A percentile compares a stretch with the other conserved stretches of the same genome.
Evolutionary conservation across 1,140 invertebrate genomes (phyloP).

Genomic region (Monomorium pharaonis): DNA sequence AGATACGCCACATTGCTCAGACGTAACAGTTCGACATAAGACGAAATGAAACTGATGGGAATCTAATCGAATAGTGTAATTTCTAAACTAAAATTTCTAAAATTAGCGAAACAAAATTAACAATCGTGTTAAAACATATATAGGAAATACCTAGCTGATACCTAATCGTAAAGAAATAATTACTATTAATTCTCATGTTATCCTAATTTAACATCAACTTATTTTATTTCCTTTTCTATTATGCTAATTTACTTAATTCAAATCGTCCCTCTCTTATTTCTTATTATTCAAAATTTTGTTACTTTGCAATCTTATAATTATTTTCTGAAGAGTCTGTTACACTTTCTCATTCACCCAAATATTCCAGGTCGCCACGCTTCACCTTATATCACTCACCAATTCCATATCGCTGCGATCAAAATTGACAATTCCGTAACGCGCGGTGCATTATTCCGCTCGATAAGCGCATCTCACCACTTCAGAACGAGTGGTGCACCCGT

Average conservation of each 20-base stretch:
- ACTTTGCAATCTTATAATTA: background rate
- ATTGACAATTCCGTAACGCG: background rate
- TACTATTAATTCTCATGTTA: background rate
- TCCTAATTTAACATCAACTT: background rate
- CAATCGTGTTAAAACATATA: background rate
- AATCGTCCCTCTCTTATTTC: background rate
- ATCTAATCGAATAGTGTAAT: background rate
- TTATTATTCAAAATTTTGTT: background rate
- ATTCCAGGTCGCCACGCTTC: background rate
- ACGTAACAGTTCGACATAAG: background rate
- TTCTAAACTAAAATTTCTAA: background rate
- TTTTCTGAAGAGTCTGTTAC: background rate
- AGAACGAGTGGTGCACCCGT: conserved; percentile 36
- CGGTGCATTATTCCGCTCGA: conserved; percentile 47
- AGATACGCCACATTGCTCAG: background rate
- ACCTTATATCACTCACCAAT: background rate
- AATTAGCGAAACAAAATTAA: background rate
- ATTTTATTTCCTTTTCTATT: no score
- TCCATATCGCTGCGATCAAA: background rate
- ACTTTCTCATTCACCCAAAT: background rate
- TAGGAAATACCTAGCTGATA: background rate
- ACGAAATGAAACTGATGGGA: background rate
- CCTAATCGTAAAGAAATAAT: background rate
- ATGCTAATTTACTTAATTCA: no score
- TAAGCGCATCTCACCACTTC: conserved; percentile 54